Evolutionary conservation across 2,888 invertebrate genomes (phyloP).

Genomic region (Caenorhabditis sp.): DNA sequence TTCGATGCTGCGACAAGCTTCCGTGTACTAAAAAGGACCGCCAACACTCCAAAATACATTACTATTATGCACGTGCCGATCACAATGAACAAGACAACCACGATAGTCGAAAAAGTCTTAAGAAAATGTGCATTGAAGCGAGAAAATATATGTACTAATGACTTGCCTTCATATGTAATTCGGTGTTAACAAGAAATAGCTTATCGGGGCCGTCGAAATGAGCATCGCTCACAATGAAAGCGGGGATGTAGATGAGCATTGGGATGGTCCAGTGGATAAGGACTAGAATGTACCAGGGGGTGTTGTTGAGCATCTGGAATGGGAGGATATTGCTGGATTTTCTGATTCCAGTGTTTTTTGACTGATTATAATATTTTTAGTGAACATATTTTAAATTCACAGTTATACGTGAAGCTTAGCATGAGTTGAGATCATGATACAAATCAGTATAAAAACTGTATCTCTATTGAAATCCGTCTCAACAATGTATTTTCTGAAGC

Average conservation of each 20-base stretch:
- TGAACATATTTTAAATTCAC: too few relatives aligned
- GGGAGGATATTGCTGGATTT: not conserved
- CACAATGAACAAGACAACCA: constrained; percentile 10
- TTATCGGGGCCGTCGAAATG: constrained; percentile 5
- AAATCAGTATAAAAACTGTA: too few relatives aligned
- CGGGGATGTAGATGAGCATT: constrained; percentile 17
- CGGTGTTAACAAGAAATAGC: constrained; percentile 17
- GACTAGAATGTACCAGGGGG: constrained; percentile 6
- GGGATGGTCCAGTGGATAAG: constrained; percentile 12
- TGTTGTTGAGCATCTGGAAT: constrained; percentile 7
- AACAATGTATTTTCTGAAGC: too few relatives aligned
- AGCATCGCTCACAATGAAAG: constrained; percentile 16
- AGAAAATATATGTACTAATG: not conserved
- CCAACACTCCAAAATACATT: constrained; percentile 14
- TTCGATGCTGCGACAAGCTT: not conserved
- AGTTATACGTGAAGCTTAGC: too few relatives aligned
- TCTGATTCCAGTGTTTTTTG: too few relatives aligned
- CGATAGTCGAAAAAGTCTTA: constrained; percentile 22
- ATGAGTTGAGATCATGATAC: too few relatives aligned
- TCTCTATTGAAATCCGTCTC: too few relatives aligned
- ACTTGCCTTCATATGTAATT: constrained; percentile 11
- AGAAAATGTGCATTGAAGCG: not conserved
- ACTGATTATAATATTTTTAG: too few relatives aligned
- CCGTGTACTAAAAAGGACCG: constrained; percentile 10
- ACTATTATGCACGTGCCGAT: constrained; percentile 1